Evolutionary conservation across 2,888 invertebrate genomes (phyloP).

Genomic region (Amphipyra tragopoginis): DNA sequence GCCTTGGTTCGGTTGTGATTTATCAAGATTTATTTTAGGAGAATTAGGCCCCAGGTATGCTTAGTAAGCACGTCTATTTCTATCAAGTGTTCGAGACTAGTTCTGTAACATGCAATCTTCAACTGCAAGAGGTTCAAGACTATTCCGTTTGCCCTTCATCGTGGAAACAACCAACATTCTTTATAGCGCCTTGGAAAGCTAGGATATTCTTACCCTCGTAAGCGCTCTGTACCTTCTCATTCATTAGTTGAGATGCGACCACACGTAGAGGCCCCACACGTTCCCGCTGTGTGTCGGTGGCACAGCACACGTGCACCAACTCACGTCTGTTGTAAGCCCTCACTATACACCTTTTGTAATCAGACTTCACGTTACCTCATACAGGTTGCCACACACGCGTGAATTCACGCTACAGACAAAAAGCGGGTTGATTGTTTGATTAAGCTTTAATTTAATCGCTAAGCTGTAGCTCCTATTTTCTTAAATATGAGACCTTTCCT

Average conservation of each 20-base stretch:
- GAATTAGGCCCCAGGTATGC: too few species aligned
- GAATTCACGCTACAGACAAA: conserved; percentile 14
- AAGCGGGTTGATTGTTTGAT: conserved; percentile 23
- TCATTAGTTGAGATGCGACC: conserved; percentile 26
- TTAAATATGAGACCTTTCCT: conserved; percentile 1
- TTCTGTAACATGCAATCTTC: not conserved
- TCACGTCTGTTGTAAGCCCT: conserved; percentile 20
- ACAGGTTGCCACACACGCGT: conserved; percentile 8
- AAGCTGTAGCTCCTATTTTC: conserved; percentile 6
- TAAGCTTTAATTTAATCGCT: conserved; percentile 7
- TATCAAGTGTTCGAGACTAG: too few species aligned
- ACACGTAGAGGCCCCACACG: conserved; percentile 55
- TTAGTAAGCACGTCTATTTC: too few species aligned
- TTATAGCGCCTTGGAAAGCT: too few species aligned
- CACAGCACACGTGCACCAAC: conserved; percentile 36
- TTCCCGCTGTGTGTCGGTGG: conserved; percentile 28
- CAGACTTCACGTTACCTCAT: conserved; percentile 15
- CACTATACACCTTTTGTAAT: conserved; percentile 35
- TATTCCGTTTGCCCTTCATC: too few species aligned
- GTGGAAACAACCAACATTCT: too few species aligned
- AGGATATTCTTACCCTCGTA: not conserved
- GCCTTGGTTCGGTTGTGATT: too few species aligned
- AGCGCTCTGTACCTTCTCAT: conserved; percentile 14
- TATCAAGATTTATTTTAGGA: too few species aligned
- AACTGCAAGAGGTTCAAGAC: too few species aligned